Evolutionary conservation across 2,113 vertebrate genomes (phyloP).

Genomic region (Ibidorhyncha struthersii): DNA sequence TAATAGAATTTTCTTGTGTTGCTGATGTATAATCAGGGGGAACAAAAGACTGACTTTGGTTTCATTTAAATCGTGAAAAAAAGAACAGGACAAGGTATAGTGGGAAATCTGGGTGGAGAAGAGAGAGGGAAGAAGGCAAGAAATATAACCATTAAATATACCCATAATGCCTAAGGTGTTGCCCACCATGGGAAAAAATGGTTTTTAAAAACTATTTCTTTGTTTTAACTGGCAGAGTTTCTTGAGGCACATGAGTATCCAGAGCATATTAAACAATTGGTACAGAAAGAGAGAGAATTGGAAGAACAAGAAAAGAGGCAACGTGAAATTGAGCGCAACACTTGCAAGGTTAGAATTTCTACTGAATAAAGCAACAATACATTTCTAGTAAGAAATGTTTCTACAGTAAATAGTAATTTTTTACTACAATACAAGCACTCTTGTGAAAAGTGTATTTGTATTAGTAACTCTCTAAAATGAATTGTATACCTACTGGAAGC

Average conservation of each 20-base stretch:
- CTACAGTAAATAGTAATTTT: background rate
- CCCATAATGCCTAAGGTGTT: background rate
- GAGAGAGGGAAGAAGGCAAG: background rate
- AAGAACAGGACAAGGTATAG: background rate
- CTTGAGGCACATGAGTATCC: slow-evolving; percentile 90
- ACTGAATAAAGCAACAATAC: background rate
- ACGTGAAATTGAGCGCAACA: slow-evolving; percentile 97
- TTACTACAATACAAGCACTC: background rate
- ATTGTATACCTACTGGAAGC: background rate
- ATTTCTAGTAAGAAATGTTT: background rate
- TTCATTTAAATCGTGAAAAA: background rate
- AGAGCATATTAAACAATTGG: slow-evolving; percentile 91
- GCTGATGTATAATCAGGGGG: background rate
- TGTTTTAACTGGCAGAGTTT: slow-evolving; percentile 82
- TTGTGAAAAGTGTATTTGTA: background rate
- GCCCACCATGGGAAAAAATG: background rate
- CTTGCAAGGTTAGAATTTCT: slow-evolving; percentile 89
- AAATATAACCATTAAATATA: background rate
- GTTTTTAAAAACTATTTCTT: background rate
- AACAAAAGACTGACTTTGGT: background rate
- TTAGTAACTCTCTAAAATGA: background rate
- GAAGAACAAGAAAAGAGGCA: slow-evolving; percentile 98
- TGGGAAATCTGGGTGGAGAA: background rate
- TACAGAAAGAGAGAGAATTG: slow-evolving; percentile 92
- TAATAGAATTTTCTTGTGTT: background rate